Conservation (phyloP, 2,797 vertebrate genomes). For the Rallus crepitans region DNA sequence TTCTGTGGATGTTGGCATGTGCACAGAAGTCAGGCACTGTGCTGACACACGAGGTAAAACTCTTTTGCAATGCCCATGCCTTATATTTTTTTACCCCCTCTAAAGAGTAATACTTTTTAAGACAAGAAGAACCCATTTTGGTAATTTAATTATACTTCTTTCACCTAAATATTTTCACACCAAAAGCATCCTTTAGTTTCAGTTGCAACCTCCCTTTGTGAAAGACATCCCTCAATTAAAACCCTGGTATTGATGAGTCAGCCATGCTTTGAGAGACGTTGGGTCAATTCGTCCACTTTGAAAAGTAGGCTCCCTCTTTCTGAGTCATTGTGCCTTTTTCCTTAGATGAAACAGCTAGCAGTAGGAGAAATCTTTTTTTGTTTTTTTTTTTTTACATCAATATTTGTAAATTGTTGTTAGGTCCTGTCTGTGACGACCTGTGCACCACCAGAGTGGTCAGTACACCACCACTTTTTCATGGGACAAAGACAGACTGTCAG, state of each 20-base stretch:
- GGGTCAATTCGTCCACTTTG: background rate
- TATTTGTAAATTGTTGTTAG: background rate
- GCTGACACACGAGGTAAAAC: background rate
- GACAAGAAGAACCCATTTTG: background rate
- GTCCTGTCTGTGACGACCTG: background rate
- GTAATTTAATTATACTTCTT: background rate
- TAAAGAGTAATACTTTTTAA: background rate
- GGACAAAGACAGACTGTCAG: background rate
- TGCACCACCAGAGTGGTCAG: rapidly evolving
- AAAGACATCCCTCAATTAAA: background rate
- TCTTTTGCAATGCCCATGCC: background rate
- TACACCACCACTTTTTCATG: background rate
- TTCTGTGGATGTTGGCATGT: background rate
- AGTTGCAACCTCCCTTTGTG: background rate
- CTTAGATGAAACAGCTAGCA: background rate
- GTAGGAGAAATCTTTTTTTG: background rate
- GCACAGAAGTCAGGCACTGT: background rate
- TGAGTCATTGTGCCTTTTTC: background rate
- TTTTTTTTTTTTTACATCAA: background rate
- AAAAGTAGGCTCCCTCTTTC: rapidly evolving
- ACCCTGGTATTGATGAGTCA: background rate
- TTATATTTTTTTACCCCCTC: background rate
- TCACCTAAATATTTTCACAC: background rate
- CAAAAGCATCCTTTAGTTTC: background rate
- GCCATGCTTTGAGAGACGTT: background rate